phyloP scores from a whole-genome alignment of 2,888 invertebrate species.

The Drosophila quinaria region DNA sequence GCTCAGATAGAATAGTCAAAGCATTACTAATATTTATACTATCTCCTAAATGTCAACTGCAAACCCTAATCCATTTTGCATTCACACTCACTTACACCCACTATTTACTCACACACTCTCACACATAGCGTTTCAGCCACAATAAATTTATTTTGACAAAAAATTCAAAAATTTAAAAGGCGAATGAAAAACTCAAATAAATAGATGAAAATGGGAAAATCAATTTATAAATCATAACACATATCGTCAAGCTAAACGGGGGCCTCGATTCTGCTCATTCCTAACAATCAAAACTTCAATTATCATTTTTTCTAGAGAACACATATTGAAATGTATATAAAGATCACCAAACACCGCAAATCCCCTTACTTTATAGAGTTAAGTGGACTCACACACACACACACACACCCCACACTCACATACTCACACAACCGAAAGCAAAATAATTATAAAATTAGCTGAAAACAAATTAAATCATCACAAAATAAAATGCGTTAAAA shows the following conservation, averaged over 20 bases:
- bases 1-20: slow-evolving; percentile 61
- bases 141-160: slow-evolving; percentile 43
- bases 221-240: slow-evolving; percentile 71
- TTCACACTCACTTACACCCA: slow-evolving; percentile 34
- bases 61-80: slow-evolving; percentile 40
- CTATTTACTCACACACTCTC: slow-evolving; percentile 20
- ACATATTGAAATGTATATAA: slow-evolving; percentile 56
- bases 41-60: slow-evolving; percentile 37
- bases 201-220: slow-evolving; percentile 32
- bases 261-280: slow-evolving; percentile 46
- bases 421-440: slow-evolving; percentile 27
- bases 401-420: not conserved
- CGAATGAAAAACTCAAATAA: slow-evolving; percentile 17
- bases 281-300: slow-evolving; percentile 41
- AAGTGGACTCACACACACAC: slow-evolving; percentile 57
- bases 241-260: slow-evolving; percentile 64
- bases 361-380: slow-evolving; percentile 78
- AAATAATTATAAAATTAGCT: slow-evolving; percentile 28
- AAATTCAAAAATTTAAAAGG: slow-evolving; percentile 58
- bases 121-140: slow-evolving; percentile 48
- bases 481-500: slow-evolving; percentile 37
- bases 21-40: slow-evolving; percentile 48
- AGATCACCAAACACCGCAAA: slow-evolving; percentile 57
- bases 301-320: slow-evolving; percentile 47
- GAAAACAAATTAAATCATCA: slow-evolving; percentile 28